Evolutionary conservation across 2,113 vertebrate genomes (phyloP).

Genomic region (Bambusicola thoracicus): DNA sequence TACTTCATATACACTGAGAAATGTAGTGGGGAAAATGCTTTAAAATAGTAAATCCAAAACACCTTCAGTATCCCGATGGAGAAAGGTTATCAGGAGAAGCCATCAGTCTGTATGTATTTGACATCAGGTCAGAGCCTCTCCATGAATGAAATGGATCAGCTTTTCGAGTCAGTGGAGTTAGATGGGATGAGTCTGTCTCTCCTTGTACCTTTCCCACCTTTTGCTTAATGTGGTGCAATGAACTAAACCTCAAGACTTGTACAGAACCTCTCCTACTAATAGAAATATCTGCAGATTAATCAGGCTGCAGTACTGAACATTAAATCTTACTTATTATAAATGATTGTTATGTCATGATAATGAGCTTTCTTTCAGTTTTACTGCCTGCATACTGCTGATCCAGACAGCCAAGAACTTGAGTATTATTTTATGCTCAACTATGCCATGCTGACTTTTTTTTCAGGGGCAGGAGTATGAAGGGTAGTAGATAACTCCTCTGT

Average conservation of each 20-base stretch:
- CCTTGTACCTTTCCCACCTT: not conserved
- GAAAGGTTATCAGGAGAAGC: not conserved
- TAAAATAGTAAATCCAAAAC: not conserved
- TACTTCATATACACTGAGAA: not conserved
- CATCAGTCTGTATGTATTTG: not conserved
- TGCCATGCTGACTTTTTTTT: not conserved
- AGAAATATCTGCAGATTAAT: conserved; percentile 27
- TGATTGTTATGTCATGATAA: conserved; percentile 20
- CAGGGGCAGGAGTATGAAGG: rapidly evolving
- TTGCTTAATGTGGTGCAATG: not conserved
- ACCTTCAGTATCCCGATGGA: not conserved
- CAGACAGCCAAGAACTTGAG: not conserved
- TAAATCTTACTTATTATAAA: conserved; percentile 39
- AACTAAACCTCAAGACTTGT: conserved; percentile 22
- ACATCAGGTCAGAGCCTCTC: not conserved
- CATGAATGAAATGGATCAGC: not conserved
- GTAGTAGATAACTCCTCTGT: not conserved
- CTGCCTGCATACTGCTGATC: not conserved
- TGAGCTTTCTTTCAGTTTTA: conserved; percentile 38
- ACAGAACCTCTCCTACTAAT: not conserved
- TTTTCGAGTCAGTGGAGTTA: not conserved
- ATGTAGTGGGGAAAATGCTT: not conserved
- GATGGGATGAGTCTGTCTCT: not conserved
- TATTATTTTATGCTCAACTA: not conserved
- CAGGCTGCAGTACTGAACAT: not conserved